Evolutionary conservation across 2,113 vertebrate species (phyloP).

Genomic region (Chionomys nivalis): DNA sequence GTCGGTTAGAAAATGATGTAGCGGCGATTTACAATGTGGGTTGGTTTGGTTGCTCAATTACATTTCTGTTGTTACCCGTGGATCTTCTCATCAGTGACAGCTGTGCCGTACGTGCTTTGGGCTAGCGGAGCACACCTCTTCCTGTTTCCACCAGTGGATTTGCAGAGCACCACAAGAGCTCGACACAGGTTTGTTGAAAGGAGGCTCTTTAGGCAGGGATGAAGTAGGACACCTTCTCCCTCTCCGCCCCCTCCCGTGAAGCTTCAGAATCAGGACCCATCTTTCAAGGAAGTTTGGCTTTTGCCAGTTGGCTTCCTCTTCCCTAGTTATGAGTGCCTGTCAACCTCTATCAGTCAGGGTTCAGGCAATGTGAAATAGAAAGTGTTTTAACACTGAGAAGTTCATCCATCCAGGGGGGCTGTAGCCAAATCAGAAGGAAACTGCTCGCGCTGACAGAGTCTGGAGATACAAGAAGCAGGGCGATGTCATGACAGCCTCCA

Average conservation of each 20-base stretch:
- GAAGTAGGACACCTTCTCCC: not conserved
- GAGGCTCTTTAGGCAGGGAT: not conserved
- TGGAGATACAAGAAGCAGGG: not conserved
- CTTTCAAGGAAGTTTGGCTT: constrained; percentile 12
- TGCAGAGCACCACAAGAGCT: not conserved
- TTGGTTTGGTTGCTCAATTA: not conserved
- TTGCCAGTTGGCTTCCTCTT: not conserved
- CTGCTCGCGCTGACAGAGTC: not conserved
- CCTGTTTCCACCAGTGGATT: not conserved
- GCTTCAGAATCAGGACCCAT: not conserved
- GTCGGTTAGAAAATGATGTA: not conserved
- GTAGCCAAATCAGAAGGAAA: not conserved
- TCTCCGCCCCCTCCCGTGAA: not conserved
- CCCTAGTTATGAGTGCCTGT: not conserved
- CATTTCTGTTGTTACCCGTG: not conserved
- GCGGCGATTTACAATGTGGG: not conserved
- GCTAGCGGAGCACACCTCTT: not conserved
- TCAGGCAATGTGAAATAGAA: not conserved
- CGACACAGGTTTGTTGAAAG: constrained; percentile 7
- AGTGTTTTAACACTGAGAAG: not conserved
- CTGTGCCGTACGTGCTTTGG: not conserved
- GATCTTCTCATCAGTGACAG: not conserved
- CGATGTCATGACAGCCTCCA: not conserved
- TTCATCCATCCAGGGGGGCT: not conserved
- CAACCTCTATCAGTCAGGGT: not conserved